Evolutionary conservation across 2,888 invertebrate species (phyloP), one percentile per base, ranked within the genome.

Genomic region (Formica aserva): DNA sequence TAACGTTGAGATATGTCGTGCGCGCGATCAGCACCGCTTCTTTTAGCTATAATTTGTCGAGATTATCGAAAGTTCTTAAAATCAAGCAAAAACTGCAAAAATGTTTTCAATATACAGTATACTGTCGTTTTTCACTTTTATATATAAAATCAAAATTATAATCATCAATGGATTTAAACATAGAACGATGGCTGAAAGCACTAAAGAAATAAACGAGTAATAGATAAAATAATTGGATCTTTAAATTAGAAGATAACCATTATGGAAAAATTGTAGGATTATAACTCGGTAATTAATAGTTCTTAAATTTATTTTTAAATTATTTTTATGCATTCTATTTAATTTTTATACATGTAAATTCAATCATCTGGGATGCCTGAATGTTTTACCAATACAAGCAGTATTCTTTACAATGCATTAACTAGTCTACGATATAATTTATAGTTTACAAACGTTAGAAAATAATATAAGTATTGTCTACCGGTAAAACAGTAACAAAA

Each of bases 71-170:
- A 66, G 66, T 6, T 15, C 1, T 45, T 5, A 41, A 26, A 15
- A 52, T 52, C 32, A 15, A 18, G 11, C n/a, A 15, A 22, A 3
- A 4, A 15, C 13, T 11, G 35, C 32, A 52, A 29, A 55, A 71
- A 41, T 52, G 32, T 69, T 32, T 35, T 65, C 66, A 26, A 41
- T 1, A 38, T 15, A 75, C 77, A 65, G 45, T 32, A 22, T 22
- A 45, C 48, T n/a, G n/a, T 52, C 48, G n/a, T 91, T 92, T 92
- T 91, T 89, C 88, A 91, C 90, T 91, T 92, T 91, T 91, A 91
- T 92, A 92, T 87, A 87, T 55, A 85, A 57, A 84, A 85, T 48
- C 82, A 78, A 60, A 80, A 77, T 84, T 84, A 83, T 65, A 52
- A 15, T n/a, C 4, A 71, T 69, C 71, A 71, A 62, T 66, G 45